These are phyloP conservation scores for Callitettix versicolor DNA, from an alignment of 1,140 invertebrate genomes.

Conservation along the genomic window DNA sequence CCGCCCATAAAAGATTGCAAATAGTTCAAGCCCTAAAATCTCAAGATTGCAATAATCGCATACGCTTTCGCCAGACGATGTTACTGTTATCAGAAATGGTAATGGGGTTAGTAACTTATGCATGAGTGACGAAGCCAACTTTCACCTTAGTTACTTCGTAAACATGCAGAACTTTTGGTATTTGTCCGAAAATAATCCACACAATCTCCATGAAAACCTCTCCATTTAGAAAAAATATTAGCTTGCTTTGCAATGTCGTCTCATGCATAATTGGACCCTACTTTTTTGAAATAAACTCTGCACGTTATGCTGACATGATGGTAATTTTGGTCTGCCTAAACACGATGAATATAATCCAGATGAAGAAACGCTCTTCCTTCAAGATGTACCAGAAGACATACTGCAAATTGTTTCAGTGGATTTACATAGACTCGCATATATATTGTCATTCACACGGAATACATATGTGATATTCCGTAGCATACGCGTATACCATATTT, in stretches of 20 bases:
- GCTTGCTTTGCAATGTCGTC: constrained; percentile 26
- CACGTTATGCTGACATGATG: constrained; percentile 23
- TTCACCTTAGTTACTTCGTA: constrained; percentile 29
- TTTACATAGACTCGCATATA: constrained; percentile 2
- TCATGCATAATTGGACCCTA: constrained; percentile 19
- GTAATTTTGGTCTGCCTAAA: constrained; percentile 13
- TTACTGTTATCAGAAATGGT: constrained; percentile 4
- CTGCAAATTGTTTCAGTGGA: constrained; percentile 1
- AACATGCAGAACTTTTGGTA: constrained; percentile 32
- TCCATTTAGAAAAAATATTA: constrained; percentile 29
- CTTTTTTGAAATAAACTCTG: constrained; percentile 20
- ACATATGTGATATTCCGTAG: constrained; percentile 1
- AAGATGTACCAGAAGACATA: neutral
- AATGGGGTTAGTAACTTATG: constrained; percentile 1
- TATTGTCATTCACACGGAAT: neutral
- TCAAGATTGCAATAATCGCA: constrained; percentile 1
- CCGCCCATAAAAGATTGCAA: neutral
- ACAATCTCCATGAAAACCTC: constrained; percentile 17
- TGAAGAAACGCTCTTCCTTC: neutral
- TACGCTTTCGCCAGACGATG: constrained; percentile 3
- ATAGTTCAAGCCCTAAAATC: constrained; percentile 8
- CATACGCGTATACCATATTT: neutral
- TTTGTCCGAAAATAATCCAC: constrained; percentile 26
- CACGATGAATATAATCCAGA: constrained; percentile 6
- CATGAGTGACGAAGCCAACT: constrained; percentile 30